Evolutionary conservation across 2,888 invertebrate genomes (phyloP), one percentile per base, ranked within the genome.

Genomic region (Coenonympha arcania): DNA sequence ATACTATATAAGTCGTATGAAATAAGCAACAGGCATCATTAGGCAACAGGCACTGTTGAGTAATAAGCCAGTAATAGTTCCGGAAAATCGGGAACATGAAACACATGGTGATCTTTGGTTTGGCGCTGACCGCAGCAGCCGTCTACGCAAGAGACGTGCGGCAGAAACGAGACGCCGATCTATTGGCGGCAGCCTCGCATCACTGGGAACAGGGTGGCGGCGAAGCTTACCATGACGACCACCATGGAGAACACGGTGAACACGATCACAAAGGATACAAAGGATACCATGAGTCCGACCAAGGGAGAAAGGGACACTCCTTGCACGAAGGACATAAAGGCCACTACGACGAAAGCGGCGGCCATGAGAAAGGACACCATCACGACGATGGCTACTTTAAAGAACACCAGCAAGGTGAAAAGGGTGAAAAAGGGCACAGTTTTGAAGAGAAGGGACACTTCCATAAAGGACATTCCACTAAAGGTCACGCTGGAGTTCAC

Each of bases 401-500:
- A n/a, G 89, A 90, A 55, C 88, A 90, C 53, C 83, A 90, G 60
- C 88, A 89, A 51, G 90, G 89, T 1, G 89, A 90, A 51, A 90
- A 91, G 60, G 90, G 90, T 2, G 90, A 89, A 59, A 89, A 90
- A 53, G 90, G 90, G 0, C 73, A 81, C 24, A 74, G 79, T 3
- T 84, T 81, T 54, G 87, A 88, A 68, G 87, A 86, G 62, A 78
- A 83, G 57, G 94, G 93, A 41, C 89, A 90, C 60, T 94, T 89
- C 75, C 93, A 93, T 59, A 95, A 95, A 68, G 95, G 94, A 0
- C 94, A 95, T 77, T 90, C 91, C 64, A 94, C 92, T 52, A 93
- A 95, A 69, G 94, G 95, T 46, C 93, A 93, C 62, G 94, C 95
- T 68, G 92, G 94, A 61, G 88, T 94, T 3, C 93, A 95, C 81